Evolutionary conservation across 2,888 invertebrate species (phyloP).

Genomic region (Julus scandinavius): DNA sequence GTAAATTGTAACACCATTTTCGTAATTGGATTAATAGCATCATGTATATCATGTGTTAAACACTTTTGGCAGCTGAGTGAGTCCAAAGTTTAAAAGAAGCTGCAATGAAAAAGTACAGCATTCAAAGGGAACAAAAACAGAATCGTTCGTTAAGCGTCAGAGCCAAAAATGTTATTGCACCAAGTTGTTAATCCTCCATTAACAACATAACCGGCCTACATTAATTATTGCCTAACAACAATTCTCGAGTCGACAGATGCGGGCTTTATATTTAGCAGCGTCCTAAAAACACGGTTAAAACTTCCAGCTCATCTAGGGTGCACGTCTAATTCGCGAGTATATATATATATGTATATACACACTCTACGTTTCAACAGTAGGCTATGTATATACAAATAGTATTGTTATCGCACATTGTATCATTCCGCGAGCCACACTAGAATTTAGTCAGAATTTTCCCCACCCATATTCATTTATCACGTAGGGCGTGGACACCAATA

Average conservation of each 20-base stretch:
- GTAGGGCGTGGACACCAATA: not conserved
- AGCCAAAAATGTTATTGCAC: not conserved
- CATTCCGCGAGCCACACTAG: not conserved
- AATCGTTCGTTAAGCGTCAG: not conserved
- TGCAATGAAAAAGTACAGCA: too few relatives aligned
- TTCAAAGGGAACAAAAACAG: too few relatives aligned
- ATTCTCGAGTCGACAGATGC: not conserved
- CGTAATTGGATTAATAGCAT: too few relatives aligned
- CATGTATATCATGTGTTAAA: too few relatives aligned
- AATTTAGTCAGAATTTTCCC: not conserved
- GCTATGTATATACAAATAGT: not conserved
- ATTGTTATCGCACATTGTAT: not conserved
- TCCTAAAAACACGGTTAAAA: constrained; percentile 9
- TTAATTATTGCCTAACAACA: not conserved
- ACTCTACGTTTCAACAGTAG: not conserved
- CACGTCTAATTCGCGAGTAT: too few relatives aligned
- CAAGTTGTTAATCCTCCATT: not conserved
- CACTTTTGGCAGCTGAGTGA: too few relatives aligned
- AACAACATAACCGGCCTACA: not conserved
- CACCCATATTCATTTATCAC: not conserved
- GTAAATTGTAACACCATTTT: too few relatives aligned
- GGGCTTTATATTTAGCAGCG: not conserved
- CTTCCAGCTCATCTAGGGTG: not conserved
- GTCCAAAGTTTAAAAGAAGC: too few relatives aligned
- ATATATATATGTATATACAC: not conserved